A percentile compares a stretch with the other conserved stretches of the same genome.
phyloP scores from a whole-genome alignment of 2,113 vertebrate species.

The Scopus umbretta region DNA sequence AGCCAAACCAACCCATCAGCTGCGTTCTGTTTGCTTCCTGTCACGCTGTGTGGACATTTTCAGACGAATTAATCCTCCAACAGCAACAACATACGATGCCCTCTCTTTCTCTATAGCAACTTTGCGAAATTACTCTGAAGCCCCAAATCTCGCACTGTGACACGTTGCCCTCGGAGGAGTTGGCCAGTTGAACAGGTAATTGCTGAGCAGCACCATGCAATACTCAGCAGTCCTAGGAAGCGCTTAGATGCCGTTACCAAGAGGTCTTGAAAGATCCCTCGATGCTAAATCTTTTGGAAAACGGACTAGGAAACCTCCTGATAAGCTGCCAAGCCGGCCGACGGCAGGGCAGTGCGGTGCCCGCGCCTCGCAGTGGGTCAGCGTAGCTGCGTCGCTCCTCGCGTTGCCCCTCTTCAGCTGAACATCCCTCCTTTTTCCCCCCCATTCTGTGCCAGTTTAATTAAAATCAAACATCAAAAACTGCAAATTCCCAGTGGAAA shows the following conservation, averaged over 20 bases:
- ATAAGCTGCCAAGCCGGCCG: accelerated
- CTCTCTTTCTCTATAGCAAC: background rate
- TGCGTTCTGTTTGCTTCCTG: background rate
- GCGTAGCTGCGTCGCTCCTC: background rate
- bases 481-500: background rate
- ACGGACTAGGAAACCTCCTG: accelerated
- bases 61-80: background rate
- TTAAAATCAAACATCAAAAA: accelerated
- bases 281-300: background rate
- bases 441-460: background rate
- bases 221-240: accelerated
- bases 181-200: accelerated
- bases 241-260: accelerated
- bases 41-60: background rate
- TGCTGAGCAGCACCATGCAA: accelerated
- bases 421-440: too few species aligned
- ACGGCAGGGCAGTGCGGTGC: background rate
- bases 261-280: background rate
- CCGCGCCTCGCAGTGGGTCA: background rate
- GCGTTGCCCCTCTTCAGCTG: background rate
- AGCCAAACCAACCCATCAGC: background rate
- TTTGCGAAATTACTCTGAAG: background rate
- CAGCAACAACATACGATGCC: background rate
- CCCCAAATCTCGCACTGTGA: accelerated
- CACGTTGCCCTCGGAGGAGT: accelerated